Percentiles rank a stretch among this genome's conserved stretches.
Evolutionary conservation across 2,113 vertebrate species (phyloP).

Genomic region (Zootoca vivipara): DNA sequence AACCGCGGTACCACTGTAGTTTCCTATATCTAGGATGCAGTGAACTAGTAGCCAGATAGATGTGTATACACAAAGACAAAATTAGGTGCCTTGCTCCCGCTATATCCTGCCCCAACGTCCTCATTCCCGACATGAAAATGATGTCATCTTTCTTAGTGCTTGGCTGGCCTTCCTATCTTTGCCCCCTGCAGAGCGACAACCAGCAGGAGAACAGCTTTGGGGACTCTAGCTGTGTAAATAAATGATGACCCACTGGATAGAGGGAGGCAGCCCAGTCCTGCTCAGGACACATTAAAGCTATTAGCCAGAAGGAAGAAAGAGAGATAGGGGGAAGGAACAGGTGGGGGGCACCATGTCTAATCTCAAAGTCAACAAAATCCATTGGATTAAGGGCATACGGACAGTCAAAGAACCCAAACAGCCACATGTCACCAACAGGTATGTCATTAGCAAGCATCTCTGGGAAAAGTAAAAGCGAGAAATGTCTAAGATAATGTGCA

Average conservation of each 20-base stretch:
- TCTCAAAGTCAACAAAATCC: slow-evolving; percentile 38
- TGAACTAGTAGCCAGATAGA: no score
- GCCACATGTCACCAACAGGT: neutral
- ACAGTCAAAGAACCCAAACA: slow-evolving; percentile 25
- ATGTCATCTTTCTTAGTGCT: slow-evolving; percentile 75
- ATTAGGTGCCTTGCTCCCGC: slow-evolving; percentile 53
- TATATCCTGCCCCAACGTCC: slow-evolving; percentile 18
- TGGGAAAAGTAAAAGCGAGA: no score
- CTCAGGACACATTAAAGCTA: slow-evolving; percentile 65
- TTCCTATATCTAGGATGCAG: no score
- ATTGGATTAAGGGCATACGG: slow-evolving; percentile 25
- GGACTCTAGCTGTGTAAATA: slow-evolving; percentile 65
- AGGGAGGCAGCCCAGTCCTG: slow-evolving; percentile 48
- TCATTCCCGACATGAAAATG: slow-evolving; percentile 55
- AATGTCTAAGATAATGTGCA: neutral
- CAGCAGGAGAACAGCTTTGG: slow-evolving; percentile 66
- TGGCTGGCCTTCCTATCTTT: slow-evolving; percentile 64
- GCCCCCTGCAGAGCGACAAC: slow-evolving; percentile 62
- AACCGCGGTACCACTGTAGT: no score
- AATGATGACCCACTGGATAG: slow-evolving; percentile 68
- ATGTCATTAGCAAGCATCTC: neutral
- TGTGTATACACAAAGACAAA: slow-evolving; percentile 42
- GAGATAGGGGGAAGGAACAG: neutral
- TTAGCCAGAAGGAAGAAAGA: slow-evolving; percentile 42
- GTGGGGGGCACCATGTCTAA: neutral